Evolutionary conservation across 2,797 vertebrate species (phyloP), one percentile per base, ranked within the genome.

Genomic region (Myripristis jacobus): DNA sequence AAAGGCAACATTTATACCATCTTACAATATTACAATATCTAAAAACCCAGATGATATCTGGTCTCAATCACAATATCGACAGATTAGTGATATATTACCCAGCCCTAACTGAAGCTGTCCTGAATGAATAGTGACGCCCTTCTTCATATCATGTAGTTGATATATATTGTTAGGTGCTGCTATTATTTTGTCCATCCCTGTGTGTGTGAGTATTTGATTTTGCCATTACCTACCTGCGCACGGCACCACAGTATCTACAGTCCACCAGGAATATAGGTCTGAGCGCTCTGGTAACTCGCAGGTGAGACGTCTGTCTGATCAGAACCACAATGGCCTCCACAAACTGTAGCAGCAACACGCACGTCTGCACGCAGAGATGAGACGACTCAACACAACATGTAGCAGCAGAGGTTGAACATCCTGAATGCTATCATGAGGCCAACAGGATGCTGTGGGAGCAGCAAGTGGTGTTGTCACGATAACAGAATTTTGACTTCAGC

Each of bases 201-300:
- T 38, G 27, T n/a, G 18, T 16, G 46, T 16, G 31, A 18, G 41
- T 22, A 7, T 56, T 15, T 46, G 29, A 69, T 67, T n/a, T 7
- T 13, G 31, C 66, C 3, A 36, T 18, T 3, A 31, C 4, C 22
- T 86, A 97, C 98, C 98, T 97, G 74, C 98, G 95, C 75, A 98
- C 96, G 0, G 96, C 97, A 0, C 98, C 97, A 1, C 98, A 98
- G 92, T 99, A 99, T 84, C 97, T 94, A 77, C 97, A 99, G 91
- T 99, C 97, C 75, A 99, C 97, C 77, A 99, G 87, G 92, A 99
- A 99, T 78, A 99, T 99, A 31, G 98, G 98, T 69, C 98, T 94
- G 73, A 99, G 94, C 2, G 98, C 98, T 84, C 98, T 93, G 0
- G 98, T 99, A 63, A 99, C 95, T 48, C 98, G 94, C 79, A 98